Evolutionary conservation across 2,113 vertebrate species (phyloP).

Genomic region (Poicephalus meyeri): DNA sequence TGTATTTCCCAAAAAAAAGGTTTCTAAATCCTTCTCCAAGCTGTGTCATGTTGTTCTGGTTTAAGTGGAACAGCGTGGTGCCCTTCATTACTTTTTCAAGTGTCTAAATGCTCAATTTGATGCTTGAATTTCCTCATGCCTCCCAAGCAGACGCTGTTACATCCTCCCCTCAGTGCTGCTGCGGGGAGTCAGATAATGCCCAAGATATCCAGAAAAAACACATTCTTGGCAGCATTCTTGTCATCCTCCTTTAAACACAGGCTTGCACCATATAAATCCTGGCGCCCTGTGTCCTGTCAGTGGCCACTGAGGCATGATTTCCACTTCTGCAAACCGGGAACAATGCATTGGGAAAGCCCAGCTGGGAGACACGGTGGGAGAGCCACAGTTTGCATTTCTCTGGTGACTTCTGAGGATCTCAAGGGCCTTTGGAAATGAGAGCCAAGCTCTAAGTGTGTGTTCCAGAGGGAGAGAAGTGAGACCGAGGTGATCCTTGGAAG

Average conservation of each 20-base stretch:
- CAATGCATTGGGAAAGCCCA: neutral
- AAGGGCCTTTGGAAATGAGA: neutral
- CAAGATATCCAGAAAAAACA: neutral
- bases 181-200: neutral
- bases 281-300: neutral
- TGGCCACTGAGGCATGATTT: neutral
- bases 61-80: neutral
- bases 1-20: neutral
- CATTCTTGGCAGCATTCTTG: neutral
- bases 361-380: neutral
- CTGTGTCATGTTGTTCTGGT: neutral
- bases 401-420: neutral
- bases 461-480: neutral
- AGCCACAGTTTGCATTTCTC: fast-evolving
- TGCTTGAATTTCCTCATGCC: neutral
- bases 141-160: neutral
- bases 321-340: neutral
- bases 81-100: neutral
- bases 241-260: neutral
- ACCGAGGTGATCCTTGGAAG: neutral
- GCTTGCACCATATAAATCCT: neutral
- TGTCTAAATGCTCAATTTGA: neutral
- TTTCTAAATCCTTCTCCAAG: neutral
- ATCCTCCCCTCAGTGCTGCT: neutral
- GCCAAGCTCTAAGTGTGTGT: neutral